Evolutionary conservation across 2,797 vertebrate species (phyloP).

Genomic region (Sardinella longiceps): DNA sequence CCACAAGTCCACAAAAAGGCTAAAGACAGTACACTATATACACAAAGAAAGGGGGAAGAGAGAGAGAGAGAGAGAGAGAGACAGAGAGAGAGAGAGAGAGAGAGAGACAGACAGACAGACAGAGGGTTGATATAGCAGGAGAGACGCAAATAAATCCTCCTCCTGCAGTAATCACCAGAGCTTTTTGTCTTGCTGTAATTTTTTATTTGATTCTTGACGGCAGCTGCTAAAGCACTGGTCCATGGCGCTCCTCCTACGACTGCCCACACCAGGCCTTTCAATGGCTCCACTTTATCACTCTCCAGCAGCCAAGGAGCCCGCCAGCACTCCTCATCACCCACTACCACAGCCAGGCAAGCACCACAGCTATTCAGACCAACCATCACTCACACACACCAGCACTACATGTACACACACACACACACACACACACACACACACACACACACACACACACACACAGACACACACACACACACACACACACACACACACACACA

Average conservation of each 20-base stretch:
- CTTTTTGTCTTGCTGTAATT: neutral
- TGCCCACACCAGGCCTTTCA: conserved; percentile 27
- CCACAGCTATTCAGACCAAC: neutral
- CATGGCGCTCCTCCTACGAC: neutral
- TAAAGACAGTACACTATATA: neutral
- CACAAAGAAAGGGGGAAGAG: neutral
- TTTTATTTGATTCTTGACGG: neutral
- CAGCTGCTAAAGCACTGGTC: neutral
- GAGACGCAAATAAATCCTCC: neutral
- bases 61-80: too few species aligned
- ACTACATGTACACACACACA: neutral
- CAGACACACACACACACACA: neutral
- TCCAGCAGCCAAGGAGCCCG: conserved; percentile 38
- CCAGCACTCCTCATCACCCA: conserved; percentile 30
- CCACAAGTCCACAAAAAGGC: too few species aligned
- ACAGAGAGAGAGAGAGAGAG: neutral
- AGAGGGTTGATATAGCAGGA: neutral
- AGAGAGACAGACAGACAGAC: neutral
- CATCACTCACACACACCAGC: neutral
- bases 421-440: neutral
- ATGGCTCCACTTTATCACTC: conserved; percentile 39
- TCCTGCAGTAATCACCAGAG: neutral
- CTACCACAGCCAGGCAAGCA: neutral
- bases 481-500: neutral
- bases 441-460: neutral